Base-by-base conservation (phyloP, 2,797 vertebrate species). In the Lithobates sylvaticus region DNA sequence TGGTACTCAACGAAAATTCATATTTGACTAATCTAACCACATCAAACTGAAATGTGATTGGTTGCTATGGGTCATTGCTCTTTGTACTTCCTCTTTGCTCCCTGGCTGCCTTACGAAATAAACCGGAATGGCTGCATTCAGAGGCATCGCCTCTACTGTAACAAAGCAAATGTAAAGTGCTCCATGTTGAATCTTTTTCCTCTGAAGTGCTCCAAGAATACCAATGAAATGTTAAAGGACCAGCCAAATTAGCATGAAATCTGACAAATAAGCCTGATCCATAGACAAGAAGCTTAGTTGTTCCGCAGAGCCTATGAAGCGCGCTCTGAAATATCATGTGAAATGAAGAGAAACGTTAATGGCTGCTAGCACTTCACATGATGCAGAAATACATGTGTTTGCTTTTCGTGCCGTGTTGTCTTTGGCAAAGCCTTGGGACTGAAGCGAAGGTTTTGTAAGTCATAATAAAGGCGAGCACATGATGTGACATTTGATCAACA, bases 401-500 rank as follows among this genome's bases (percentile, higher is more conserved):
- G 21, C 7, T 61, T 78, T 70, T 82, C 73, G 13, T 21, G 65
- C 84, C 91, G 88, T 90, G 86, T 86, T 92, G 90, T 90, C 93
- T 93, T 90, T 93, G 92, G 91, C 88, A 90, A 92, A 91, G 92
- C 91, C 91, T 89, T 92, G 89, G 91, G 93, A 92, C 93, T 93
- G 89, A 90, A 91, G 93, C 92, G 93, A 93, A 93, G 92, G 92
- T 92, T 95, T 94, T 93, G 90, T 92, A 91, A 94, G 93, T 94
- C 93, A 92, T 92, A 94, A 93, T 95, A 95, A 95, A 93, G 94
- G 95, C 93, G 92, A 94, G 93, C 94, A 94, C 93, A 95, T 94
- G 94, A 95, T 93, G 91, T 94, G 94, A 95, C 95, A 95, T 94
- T 93, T 90, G 93, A 95, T 95, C 94, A 93, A 94, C 93, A 95